Conservation (phyloP, 2,113 vertebrate genomes). For the Psittacus erithacus region DNA sequence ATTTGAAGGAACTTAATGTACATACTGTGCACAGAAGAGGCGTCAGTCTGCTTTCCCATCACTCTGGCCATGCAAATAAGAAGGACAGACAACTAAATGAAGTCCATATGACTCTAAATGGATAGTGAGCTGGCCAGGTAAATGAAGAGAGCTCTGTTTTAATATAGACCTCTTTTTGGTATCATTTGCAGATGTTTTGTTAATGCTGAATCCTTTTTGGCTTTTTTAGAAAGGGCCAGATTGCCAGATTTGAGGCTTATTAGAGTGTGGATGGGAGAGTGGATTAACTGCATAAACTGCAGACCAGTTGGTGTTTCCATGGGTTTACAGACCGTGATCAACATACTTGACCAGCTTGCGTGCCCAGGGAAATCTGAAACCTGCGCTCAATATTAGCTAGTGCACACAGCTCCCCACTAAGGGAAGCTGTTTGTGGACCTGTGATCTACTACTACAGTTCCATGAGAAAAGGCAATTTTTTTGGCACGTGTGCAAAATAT, state of each 20-base stretch:
- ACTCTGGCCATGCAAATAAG: background rate
- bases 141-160: background rate
- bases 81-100: background rate
- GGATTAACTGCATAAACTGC: background rate
- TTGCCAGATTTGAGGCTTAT: background rate
- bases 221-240: background rate
- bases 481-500: background rate
- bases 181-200: background rate
- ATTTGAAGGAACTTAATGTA: background rate
- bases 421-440: background rate
- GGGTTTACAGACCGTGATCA: background rate
- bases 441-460: background rate
- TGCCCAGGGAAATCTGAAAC: background rate
- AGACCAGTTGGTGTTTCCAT: background rate
- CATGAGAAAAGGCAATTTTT: background rate
- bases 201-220: background rate
- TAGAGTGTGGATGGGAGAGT: background rate
- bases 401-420: background rate
- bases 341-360: background rate
- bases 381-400: background rate
- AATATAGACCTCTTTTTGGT: background rate
- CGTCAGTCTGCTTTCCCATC: background rate
- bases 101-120: background rate
- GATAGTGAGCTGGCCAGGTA: background rate
- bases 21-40: background rate